Evolutionary conservation across 2,113 vertebrate species (phyloP).

Genomic region (Barnardius zonarius): DNA sequence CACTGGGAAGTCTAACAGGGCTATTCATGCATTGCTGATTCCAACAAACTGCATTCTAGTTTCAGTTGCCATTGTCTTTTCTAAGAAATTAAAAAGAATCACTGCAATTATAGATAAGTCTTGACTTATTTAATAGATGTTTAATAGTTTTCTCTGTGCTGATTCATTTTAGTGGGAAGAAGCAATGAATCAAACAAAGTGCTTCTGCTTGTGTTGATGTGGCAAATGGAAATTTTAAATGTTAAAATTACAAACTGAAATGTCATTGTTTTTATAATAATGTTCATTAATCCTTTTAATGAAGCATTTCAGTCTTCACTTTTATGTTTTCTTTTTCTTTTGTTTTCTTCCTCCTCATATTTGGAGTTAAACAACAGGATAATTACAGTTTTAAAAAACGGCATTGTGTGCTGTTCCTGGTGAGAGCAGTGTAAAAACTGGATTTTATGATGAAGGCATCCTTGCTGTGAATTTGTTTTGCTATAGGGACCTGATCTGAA

Average conservation of each 20-base stretch:
- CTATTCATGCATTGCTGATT: background rate
- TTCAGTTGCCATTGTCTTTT: background rate
- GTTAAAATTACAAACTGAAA: background rate
- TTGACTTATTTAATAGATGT: slow-evolving; percentile 2
- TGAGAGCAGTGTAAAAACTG: background rate
- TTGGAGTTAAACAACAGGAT: background rate
- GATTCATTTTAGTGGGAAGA: background rate
- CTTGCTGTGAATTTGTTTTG: background rate
- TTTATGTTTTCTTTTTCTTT: background rate
- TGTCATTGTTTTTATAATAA: background rate
- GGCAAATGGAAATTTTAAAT: background rate
- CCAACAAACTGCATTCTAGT: background rate
- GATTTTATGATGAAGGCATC: background rate
- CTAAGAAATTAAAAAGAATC: background rate
- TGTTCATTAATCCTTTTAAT: background rate
- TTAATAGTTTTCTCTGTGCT: background rate
- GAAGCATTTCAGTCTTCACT: background rate
- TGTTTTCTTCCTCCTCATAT: background rate
- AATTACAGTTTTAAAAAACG: background rate
- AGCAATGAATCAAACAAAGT: background rate
- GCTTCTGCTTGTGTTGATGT: background rate
- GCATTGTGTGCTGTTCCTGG: background rate
- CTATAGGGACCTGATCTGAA: background rate
- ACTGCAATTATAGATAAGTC: background rate
- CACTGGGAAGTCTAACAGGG: background rate